Evolutionary conservation across 2,113 vertebrate genomes (phyloP), one percentile per base, ranked within the genome.

Genomic region (Garra rufa): DNA sequence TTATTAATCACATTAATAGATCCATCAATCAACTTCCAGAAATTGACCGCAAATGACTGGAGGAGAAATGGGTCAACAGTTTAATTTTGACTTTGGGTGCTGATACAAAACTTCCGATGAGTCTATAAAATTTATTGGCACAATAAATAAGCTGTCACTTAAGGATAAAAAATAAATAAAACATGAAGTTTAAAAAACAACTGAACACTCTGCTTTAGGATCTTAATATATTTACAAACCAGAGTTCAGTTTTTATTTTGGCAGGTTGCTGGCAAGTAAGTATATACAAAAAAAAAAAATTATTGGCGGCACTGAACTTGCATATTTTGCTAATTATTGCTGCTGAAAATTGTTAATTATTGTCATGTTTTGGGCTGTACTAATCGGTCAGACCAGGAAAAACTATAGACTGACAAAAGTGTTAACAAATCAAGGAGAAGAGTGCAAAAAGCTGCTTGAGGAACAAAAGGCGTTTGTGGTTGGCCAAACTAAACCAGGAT

Each of bases 1-100:
- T 87, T 85, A 83, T 88, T 84, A 85, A 88, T 26, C 59, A 74
- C 14, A 48, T 84, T 71, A 84, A 69, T 48, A 24, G 71, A 84
- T 59, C 69, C 84, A 65, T 84, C 85, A 87, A 9, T 86, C 79
- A 78, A 8, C 30, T 43, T 15, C 28, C 17, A 26, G 30, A 69
- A 57, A 71, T 70, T 57, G 11, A 77, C 28, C 28, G 28, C 28
- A 50, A 9, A 10, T 75, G 78, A 77, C 74, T 63, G 52, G 48
- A 48, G 19, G 4, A 34, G 30, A 41, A 15, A 1, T 7, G 44
- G 34, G 52, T 38, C 70, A 41, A 73, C 21, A 43, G 9, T 81
- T 67, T 67, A 17, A 34, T 67, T 67, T n/a, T 4, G 28, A 67
- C 7, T 34, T 65, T 65, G 7, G 13, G 26, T 28, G 26, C 26